phyloP scores from a whole-genome alignment of 2,797 vertebrate species.

The Acropternis orthonyx region DNA sequence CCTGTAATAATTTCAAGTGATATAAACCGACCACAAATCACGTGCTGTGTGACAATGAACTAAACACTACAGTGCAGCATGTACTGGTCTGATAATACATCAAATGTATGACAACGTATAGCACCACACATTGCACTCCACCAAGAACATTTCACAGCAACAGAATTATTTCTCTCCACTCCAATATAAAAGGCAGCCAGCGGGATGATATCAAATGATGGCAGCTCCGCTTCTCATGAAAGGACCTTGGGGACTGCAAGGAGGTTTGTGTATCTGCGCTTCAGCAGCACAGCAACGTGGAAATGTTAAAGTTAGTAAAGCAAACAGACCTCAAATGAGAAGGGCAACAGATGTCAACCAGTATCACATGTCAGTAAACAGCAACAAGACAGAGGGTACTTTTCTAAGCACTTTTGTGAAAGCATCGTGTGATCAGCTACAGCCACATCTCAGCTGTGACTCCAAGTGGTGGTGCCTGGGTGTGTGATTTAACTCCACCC shows the following conservation, averaged over 20 bases:
- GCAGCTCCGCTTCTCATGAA: slow-evolving; percentile 43
- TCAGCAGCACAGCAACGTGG: slow-evolving; percentile 51
- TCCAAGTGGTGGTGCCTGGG: not conserved
- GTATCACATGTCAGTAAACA: slow-evolving; percentile 79
- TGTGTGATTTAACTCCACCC: slow-evolving; percentile 6
- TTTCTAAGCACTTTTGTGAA: slow-evolving; percentile 62
- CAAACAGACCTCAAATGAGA: slow-evolving; percentile 68
- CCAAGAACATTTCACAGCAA: slow-evolving; percentile 13
- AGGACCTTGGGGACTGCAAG: slow-evolving; percentile 45
- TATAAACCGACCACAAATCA: slow-evolving; percentile 32
- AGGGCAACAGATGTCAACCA: slow-evolving; percentile 77
- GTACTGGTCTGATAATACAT: slow-evolving; percentile 38
- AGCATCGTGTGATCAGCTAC: slow-evolving; percentile 25
- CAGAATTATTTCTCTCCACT: not conserved
- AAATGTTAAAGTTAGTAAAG: slow-evolving; percentile 72
- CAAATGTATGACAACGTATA: slow-evolving; percentile 41
- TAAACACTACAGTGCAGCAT: slow-evolving; percentile 25
- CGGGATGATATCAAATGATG: slow-evolving; percentile 44
- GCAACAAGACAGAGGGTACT: slow-evolving; percentile 65
- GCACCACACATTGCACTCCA: slow-evolving; percentile 1
- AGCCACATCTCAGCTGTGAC: slow-evolving; percentile 41
- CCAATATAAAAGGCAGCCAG: slow-evolving; percentile 6
- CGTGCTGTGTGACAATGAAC: not conserved
- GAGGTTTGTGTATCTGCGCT: slow-evolving; percentile 54
- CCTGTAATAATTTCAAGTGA: slow-evolving; percentile 61